Evolutionary conservation across 2,113 vertebrate genomes (phyloP), one percentile per base, ranked within the genome.

Genomic region (Salvelinus sp.): DNA sequence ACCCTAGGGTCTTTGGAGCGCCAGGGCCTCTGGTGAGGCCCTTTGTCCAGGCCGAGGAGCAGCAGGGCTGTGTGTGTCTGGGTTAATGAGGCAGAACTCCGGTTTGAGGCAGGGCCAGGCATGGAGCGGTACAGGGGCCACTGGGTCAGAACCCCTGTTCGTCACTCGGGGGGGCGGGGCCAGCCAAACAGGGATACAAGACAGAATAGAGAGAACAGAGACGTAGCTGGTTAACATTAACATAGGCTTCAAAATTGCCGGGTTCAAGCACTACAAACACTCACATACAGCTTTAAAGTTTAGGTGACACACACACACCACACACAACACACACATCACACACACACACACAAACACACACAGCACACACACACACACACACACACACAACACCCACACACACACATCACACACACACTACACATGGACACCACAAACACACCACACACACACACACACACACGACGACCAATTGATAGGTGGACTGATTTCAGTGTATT

Each of bases 1-100:
- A n/a, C 20, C 7, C n/a, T n/a, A n/a, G n/a, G 3, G 22, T 44
- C 60, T 28, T 68, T 23, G 30, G 69, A 80, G 58, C 65, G 44
- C 16, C 23, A 3, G 70, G 48, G n/a, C n/a, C 33, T 76, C 66
- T 71, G 78, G 78, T 44, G 66, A 25, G 30, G 72, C 72, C 3
- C 78, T 82, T 88, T 87, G 80, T 81, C 71, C 54, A 20, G 73
- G 62, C 28, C 67, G 60, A n/a, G n/a, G 14, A 0, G 20, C 4
- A 60, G 69, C 33, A 62, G 27, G 60, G 77, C 38, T 79, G 48
- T 74, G 54, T 75, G 62, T 72, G 65, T 76, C 14, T 75, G 73
- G 38, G 28, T 72, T 69, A 79, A 75, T 74, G 54, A 57, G 54
- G 54, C 54, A 57, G 14, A 57, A 20, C 16, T 57, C 54, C 54